Percentiles rank a stretch among this genome's conserved stretches.
Evolutionary conservation across 2,888 invertebrate species (phyloP).

Genomic region (Mayetiola destructor): DNA sequence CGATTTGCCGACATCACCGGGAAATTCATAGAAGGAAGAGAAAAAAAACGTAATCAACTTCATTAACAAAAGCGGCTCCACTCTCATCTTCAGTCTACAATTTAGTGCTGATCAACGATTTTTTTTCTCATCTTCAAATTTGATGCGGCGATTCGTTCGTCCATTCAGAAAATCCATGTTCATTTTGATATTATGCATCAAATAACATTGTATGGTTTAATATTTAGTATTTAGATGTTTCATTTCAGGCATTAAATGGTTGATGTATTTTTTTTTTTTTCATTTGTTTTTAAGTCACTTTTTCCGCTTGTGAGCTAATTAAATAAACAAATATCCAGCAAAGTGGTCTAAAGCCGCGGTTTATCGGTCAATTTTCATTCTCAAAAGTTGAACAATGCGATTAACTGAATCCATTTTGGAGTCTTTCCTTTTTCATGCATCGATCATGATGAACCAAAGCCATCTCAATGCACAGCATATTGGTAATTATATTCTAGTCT

Average conservation of each 20-base stretch:
- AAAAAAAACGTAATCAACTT: conserved; percentile 2
- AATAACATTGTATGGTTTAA: conserved; percentile 5
- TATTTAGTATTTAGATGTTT: background rate
- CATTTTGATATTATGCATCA: background rate
- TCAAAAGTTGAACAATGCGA: too few relatives aligned
- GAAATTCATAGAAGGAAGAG: too few relatives aligned
- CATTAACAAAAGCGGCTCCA: conserved; percentile 11
- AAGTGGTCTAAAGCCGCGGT: background rate
- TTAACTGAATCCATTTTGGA: too few relatives aligned
- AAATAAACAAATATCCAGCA: conserved; percentile 12
- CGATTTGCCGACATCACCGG: conserved; percentile 6
- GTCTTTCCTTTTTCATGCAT: too few relatives aligned
- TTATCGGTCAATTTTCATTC: background rate
- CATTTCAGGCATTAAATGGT: background rate
- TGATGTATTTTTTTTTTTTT: background rate
- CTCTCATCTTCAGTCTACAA: background rate
- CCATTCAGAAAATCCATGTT: background rate
- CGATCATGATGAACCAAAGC: too few relatives aligned
- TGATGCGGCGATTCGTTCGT: background rate
- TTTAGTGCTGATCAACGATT: background rate
- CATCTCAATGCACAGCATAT: too few relatives aligned
- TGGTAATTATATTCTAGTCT: too few relatives aligned
- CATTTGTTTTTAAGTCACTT: background rate
- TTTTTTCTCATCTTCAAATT: background rate
- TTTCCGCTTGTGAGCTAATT: background rate